Evolutionary conservation across 2,888 invertebrate species (phyloP).

Genomic region (Archaeoteleia sp.): DNA sequence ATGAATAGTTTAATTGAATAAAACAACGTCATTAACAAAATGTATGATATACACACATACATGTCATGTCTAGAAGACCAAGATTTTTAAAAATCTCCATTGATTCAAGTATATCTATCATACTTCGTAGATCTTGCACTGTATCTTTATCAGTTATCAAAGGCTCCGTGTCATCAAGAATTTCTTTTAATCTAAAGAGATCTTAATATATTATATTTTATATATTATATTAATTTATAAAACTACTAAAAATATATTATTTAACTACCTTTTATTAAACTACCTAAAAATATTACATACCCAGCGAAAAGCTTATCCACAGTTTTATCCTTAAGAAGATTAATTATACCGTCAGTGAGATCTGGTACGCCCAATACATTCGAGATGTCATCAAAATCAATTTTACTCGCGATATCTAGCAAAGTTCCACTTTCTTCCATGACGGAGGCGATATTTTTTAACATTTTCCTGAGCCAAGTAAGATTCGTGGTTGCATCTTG

Average conservation of each 20-base stretch:
- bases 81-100: constrained; percentile 76
- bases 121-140: constrained; percentile 73
- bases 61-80: constrained; percentile 75
- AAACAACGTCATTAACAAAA: neutral
- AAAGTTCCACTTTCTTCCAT: constrained; percentile 75
- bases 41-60: constrained; percentile 64
- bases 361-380: constrained; percentile 68
- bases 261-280: neutral
- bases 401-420: constrained; percentile 74
- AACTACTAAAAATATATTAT: constrained; percentile 3
- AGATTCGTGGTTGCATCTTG: constrained; percentile 76
- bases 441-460: constrained; percentile 73
- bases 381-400: constrained; percentile 74
- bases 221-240: constrained; percentile 21
- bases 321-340: constrained; percentile 75
- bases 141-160: constrained; percentile 71
- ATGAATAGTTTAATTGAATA: no score
- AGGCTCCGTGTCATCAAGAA: constrained; percentile 75
- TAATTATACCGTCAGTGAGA: constrained; percentile 74
- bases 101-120: constrained; percentile 73
- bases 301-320: constrained; percentile 75
- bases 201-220: no score
- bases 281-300: constrained; percentile 62
- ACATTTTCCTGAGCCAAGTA: constrained; percentile 75
- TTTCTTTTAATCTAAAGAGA: constrained; percentile 76